Conservation (phyloP, 1,140 invertebrate genomes). For the Papilio glaucus region DNA sequence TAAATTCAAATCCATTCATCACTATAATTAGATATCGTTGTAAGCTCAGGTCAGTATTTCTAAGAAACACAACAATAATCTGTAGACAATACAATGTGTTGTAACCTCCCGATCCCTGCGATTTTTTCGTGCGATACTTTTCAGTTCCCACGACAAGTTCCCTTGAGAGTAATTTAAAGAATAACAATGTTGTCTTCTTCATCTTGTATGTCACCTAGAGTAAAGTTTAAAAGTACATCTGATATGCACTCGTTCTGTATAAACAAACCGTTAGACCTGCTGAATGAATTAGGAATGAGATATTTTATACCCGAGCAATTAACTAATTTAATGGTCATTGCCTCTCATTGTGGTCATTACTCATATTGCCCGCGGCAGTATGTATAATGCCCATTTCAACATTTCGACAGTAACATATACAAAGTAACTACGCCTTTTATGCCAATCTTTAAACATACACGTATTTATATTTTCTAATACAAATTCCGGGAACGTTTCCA, state of each 20-base stretch:
- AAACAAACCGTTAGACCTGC: neutral
- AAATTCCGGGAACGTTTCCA: constrained; percentile 41
- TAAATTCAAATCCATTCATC: constrained; percentile 24
- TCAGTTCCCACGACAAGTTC: constrained; percentile 65
- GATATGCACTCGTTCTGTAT: constrained; percentile 26
- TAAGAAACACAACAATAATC: constrained; percentile 42
- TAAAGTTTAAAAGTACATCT: constrained; percentile 40
- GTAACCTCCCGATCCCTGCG: constrained; percentile 58
- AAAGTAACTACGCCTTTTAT: no score
- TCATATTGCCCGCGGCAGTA: no score
- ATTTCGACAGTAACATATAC: no score
- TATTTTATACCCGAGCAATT: no score
- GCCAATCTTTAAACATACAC: no score
- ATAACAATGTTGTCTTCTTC: constrained; percentile 64
- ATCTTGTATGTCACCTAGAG: constrained; percentile 50
- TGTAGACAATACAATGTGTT: constrained; percentile 60
- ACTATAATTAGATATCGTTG: constrained; percentile 20
- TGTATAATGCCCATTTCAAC: no score
- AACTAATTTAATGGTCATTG: no score
- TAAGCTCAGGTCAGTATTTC: constrained; percentile 34
- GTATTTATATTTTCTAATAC: no score
- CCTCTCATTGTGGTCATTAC: no score
- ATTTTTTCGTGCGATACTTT: constrained; percentile 61
- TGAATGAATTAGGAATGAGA: no score
- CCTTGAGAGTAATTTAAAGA: constrained; percentile 63